phyloP scores from a whole-genome alignment of 92 coral and sea anemone genomes.

The Galaxea fascicularis region DNA sequence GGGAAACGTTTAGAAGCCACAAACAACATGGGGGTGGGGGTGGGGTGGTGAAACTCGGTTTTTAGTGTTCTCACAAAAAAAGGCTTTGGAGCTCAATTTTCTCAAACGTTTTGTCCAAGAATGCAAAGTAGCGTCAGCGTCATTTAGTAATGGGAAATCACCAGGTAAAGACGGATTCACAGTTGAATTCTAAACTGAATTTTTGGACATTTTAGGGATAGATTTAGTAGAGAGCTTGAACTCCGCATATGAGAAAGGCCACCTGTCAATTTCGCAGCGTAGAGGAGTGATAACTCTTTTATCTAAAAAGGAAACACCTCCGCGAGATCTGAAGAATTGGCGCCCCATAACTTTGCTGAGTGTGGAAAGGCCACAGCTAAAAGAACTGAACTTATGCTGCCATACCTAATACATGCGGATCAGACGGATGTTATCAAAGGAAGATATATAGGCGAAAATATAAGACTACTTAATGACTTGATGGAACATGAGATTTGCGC shows the following conservation, averaged over 20 bases:
- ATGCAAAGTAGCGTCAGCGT: background rate
- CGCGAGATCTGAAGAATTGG: background rate
- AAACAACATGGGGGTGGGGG: no score
- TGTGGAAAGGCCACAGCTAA: background rate
- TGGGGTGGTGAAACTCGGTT: no score
- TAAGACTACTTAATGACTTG: background rate
- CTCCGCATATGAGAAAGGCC: background rate
- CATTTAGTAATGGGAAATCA: background rate
- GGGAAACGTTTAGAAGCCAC: no score
- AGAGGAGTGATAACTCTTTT: conserved; percentile 26
- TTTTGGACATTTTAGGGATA: background rate
- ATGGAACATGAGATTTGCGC: background rate
- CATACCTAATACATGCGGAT: background rate
- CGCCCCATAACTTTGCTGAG: background rate
- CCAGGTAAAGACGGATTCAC: conserved; percentile 3
- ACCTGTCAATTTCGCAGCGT: conserved; percentile 36
- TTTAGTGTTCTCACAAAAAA: no score
- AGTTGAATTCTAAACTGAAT: background rate
- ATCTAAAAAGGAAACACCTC: conserved; percentile 1
- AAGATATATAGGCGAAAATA: background rate
- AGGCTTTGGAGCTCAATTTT: background rate
- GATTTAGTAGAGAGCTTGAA: background rate
- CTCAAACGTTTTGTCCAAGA: background rate
- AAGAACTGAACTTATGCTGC: background rate
- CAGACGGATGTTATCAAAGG: conserved; percentile 2